Conservation (phyloP, 92 coral and sea anemone species). For the Bergia sp. region DNA sequence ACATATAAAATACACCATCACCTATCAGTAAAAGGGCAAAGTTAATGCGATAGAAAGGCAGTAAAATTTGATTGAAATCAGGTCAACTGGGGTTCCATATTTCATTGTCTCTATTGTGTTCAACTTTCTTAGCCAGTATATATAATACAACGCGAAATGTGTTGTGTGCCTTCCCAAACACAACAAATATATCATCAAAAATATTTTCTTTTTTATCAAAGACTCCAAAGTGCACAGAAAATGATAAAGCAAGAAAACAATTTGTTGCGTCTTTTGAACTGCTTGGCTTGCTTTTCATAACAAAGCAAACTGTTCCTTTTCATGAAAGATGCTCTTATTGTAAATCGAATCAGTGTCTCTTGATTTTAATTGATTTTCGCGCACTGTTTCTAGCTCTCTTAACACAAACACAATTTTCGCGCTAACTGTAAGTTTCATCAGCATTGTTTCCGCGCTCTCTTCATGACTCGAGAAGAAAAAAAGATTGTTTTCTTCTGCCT, state of each 20-base stretch:
- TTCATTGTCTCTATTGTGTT: conserved; percentile 32
- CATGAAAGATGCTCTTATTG: conserved; percentile 31
- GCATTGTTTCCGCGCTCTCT: background rate
- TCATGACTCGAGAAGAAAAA: conserved; percentile 28
- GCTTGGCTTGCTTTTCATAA: conserved; percentile 19
- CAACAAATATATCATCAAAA: background rate
- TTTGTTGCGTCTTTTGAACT: background rate
- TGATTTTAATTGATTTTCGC: conserved; percentile 49
- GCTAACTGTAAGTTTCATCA: background rate
- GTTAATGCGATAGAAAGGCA: conserved; percentile 2
- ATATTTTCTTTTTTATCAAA: background rate
- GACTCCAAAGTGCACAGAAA: conserved; percentile 5
- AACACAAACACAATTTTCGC: conserved; percentile 29
- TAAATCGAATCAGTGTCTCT: conserved; percentile 36
- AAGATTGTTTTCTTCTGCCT: conserved; percentile 9
- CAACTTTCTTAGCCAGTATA: conserved; percentile 39
- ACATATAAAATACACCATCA: background rate
- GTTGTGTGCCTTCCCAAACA: conserved; percentile 14
- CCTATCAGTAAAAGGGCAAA: conserved; percentile 9
- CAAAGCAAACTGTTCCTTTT: conserved; percentile 13
- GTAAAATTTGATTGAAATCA: conserved; percentile 37
- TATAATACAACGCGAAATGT: conserved; percentile 9
- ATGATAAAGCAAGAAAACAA: background rate
- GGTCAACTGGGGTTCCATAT: conserved; percentile 38
- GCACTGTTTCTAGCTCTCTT: background rate